Percentiles rank a stretch among this genome's conserved stretches.
Evolutionary conservation across 2,113 vertebrate genomes (phyloP).

Genomic region (Sapajus apella): DNA sequence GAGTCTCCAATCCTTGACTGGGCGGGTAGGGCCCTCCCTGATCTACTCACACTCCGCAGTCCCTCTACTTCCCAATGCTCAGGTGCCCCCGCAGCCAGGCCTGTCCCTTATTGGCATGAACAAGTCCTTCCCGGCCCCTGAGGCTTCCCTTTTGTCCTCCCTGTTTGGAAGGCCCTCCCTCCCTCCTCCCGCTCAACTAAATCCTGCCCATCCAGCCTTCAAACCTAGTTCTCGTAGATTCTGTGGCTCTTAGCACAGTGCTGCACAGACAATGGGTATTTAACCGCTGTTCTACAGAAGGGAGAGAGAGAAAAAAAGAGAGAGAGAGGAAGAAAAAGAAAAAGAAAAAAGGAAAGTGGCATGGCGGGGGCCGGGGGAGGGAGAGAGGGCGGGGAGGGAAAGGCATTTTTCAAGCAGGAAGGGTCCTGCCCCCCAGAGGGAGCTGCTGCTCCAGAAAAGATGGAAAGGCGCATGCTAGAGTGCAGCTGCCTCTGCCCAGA

Average conservation of each 20-base stretch:
- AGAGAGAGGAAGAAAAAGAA: neutral
- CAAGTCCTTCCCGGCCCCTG: neutral
- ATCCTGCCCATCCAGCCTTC: neutral
- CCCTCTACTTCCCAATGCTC: neutral
- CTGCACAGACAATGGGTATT: neutral
- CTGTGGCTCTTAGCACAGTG: neutral
- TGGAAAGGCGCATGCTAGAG: too few species aligned
- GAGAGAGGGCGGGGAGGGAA: neutral
- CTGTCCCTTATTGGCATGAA: neutral
- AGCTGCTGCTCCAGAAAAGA: constrained; percentile 6
- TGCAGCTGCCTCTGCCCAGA: neutral
- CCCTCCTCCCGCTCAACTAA: neutral
- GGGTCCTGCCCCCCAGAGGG: neutral
- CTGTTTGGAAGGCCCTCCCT: neutral
- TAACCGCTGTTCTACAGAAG: neutral
- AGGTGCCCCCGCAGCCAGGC: neutral
- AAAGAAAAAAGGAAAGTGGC: neutral
- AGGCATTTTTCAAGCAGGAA: neutral
- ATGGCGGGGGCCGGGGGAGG: too few species aligned
- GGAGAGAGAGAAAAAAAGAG: neutral
- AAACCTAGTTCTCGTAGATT: neutral
- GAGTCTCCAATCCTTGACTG: neutral
- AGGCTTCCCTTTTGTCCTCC: neutral
- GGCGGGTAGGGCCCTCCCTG: neutral
- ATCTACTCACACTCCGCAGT: neutral